Evolutionary conservation across 1,140 invertebrate genomes (phyloP).

Genomic region (Halesus radiatus): DNA sequence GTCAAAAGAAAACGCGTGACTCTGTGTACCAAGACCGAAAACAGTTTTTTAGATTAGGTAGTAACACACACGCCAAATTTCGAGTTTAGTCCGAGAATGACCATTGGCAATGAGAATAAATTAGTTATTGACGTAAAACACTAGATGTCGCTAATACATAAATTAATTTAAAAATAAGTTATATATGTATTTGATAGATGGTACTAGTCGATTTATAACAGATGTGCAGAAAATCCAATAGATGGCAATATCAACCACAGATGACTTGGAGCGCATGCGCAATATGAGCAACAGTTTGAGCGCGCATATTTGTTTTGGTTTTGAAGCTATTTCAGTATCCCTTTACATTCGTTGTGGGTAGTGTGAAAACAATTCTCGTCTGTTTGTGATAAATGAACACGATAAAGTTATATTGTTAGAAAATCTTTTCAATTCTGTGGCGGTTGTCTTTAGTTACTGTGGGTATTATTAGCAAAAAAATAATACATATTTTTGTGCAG

Average conservation of each 20-base stretch:
- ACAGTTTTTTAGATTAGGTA: no score
- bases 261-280: slow-evolving; percentile 4
- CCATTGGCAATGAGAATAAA: no score
- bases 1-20: no score
- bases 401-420: not conserved
- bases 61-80: no score
- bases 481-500: not conserved
- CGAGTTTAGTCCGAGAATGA: no score
- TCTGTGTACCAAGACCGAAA: no score
- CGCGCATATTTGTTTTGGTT: slow-evolving; percentile 44
- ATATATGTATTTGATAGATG: not conserved
- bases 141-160: no score
- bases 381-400: slow-evolving; percentile 9
- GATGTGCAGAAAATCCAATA: not conserved
- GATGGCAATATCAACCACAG: not conserved
- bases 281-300: slow-evolving; percentile 15
- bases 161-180: no score
- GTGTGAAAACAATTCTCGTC: slow-evolving; percentile 3
- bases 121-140: no score
- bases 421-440: not conserved
- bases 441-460: no score
- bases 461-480: not conserved
- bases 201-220: not conserved
- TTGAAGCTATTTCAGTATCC: slow-evolving; percentile 31
- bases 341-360: slow-evolving; percentile 8